Base-by-base conservation (phyloP, 2,888 invertebrate species). In the Idaea biselata region DNA sequence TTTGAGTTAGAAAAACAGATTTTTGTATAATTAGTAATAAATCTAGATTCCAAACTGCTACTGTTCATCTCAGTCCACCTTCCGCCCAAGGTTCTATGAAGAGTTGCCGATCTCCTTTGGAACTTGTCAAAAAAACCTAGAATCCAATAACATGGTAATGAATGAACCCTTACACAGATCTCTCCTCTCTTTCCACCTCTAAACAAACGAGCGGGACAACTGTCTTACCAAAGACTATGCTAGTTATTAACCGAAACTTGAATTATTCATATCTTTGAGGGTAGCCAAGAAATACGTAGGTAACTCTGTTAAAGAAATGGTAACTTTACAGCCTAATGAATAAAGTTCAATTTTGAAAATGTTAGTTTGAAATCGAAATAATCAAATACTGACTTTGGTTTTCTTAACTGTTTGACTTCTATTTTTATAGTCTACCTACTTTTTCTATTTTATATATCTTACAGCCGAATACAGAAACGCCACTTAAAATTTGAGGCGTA, bases 211-310 rank as follows among this genome's bases (percentile, higher is more conserved):
- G 73, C 71, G 79, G 72, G 81, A 81, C 73, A 71, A 73, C 68
- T 70, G 73, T 75, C 58, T 58, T 60, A 64, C 62, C 75, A 74
- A 77, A 44, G 74, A 80, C 82, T 79, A 80, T 79, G 73, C 79
- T 82, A 86, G 88, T 89, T 91, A 91, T 89, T 90, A 90, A 89
- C 86, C 85, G 84, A 77, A 81, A 83, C 79, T 81, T 91, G 91
- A 91, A 91, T 91, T 83, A 91, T 91, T 91, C 91, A 91, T 91
- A 83, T 78, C 77, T 76, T 44, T 72, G 85, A 81, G 86, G 89
- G 88, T 84, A 87, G 82, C 79, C 82, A 83, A 88, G 85, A 84
- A 83, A 87, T 44, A 8, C 11, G 44, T 44, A 8, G 0, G 44
- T 44, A 44, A 44, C 44, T 57, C 53, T 32, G 59, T 55, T 58